These are phyloP conservation scores for Chironomus striatipennis DNA, from an alignment of 1,140 invertebrate species.

Conservation along the genomic window DNA sequence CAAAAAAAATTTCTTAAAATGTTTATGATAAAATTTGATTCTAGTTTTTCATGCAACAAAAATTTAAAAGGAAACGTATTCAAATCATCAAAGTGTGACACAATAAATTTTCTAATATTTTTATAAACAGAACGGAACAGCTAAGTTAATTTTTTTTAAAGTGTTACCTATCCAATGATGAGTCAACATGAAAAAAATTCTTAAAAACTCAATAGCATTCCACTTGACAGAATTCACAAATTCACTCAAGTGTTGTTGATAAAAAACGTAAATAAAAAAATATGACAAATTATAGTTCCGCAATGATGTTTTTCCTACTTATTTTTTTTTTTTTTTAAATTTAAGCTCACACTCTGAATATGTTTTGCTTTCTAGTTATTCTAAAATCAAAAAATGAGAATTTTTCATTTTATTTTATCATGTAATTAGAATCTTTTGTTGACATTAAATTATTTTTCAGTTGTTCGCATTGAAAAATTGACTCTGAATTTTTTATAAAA, in stretches of 20 bases:
- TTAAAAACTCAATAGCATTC: background rate
- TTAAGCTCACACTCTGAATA: background rate
- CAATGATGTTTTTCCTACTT: background rate
- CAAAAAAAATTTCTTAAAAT: too few species aligned
- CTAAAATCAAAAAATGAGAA: background rate
- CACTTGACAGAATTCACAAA: constrained; percentile 1
- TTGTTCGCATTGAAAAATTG: background rate
- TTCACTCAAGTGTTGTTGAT: background rate
- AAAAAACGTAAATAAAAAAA: constrained; percentile 15
- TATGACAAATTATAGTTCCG: constrained; percentile 24
- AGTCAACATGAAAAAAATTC: background rate
- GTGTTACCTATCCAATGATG: background rate
- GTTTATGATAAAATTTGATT: too few species aligned
- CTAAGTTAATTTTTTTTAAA: background rate
- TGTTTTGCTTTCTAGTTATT: background rate
- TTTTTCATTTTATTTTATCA: background rate
- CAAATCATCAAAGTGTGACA: constrained; percentile 22
- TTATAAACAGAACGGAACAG: background rate
- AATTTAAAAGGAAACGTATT: background rate
- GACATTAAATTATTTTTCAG: background rate
- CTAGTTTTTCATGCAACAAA: too few species aligned
- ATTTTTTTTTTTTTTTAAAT: background rate
- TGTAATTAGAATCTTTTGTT: constrained; percentile 24
- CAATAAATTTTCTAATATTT: background rate
- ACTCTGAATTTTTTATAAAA: background rate